Base-by-base conservation (phyloP, 2,113 vertebrate species). In the Gobiocypris rarus region DNA sequence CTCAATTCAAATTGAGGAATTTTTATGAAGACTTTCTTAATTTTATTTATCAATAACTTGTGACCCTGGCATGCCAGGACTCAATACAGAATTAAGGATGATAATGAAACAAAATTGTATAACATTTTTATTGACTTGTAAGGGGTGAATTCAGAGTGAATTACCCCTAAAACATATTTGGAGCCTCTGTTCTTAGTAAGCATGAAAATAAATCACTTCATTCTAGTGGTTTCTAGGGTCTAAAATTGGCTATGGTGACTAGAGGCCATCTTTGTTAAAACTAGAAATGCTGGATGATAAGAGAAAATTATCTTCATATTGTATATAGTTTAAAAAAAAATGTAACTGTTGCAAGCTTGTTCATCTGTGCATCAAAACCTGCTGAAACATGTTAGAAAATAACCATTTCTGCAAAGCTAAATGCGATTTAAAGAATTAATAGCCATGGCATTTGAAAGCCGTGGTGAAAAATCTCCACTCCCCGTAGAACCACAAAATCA, bases 391-490 rank as follows among this genome's bases (percentile, higher is more conserved):
- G 8, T 61, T 61, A 45, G 9, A 61, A 19, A 56, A 61, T 78
- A 61, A 43, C 8, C 3, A n/a, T 79, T 79, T 79, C 77, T 22
- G 56, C 41, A 3, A 54, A 38, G 13, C 26, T 56, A 70, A 82
- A 82, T 82, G 65, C 13, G 13, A 70, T 70, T 70, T 70, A 70
- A 54, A 82, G 48, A 82, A 82, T 82, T 31, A 82, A 82, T 70
- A 82, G 79, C 79, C 79, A 41, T 70, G 70, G 56, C 82, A 75
- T 76, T 76, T 84, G 59, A 59, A 79, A 79, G 59, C 83, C 7
- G n/a, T 22, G 26, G 75, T 84, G 73, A 82, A 67, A 70, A 26
- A 74, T 50, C 70, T 41, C 65, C 2, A 5, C 78, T 26, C n/a
- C 69, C 31, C 2, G 17, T 63, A 19, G 14, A 84, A 13, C 43